Conservation (phyloP, 2,888 invertebrate genomes). For the Altica lythri region DNA sequence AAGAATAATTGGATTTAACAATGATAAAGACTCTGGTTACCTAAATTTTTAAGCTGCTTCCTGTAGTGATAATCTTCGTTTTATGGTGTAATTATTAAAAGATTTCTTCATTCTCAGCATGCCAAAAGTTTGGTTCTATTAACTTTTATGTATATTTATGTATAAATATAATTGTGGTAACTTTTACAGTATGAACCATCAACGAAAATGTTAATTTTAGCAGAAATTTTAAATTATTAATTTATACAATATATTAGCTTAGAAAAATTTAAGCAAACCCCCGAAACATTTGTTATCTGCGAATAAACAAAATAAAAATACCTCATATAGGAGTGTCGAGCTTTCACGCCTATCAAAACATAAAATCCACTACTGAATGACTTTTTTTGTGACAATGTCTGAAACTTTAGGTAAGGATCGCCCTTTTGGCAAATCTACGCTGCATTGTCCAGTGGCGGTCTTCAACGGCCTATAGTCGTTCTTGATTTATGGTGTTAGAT, state of each 20-base stretch:
- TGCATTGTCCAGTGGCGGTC: constrained; percentile 55
- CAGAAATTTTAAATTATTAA: no score
- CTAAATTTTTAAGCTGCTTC: background rate
- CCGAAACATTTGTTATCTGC: constrained; percentile 22
- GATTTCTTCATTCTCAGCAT: no score
- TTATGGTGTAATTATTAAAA: no score
- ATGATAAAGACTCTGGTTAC: constrained; percentile 1
- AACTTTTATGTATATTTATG: no score
- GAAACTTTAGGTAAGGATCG: constrained; percentile 27
- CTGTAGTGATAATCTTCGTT: background rate
- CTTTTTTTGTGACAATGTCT: constrained; percentile 35
- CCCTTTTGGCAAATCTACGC: constrained; percentile 44
- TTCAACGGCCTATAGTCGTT: constrained; percentile 47
- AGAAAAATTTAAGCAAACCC: background rate
- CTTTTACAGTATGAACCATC: no score
- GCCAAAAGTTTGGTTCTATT: no score
- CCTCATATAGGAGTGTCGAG: constrained; percentile 39
- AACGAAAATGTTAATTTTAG: no score
- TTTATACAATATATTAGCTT: no score
- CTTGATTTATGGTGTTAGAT: constrained; percentile 49
- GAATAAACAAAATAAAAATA: constrained; percentile 25
- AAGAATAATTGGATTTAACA: constrained; percentile 29
- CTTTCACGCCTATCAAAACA: constrained; percentile 49
- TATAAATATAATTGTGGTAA: no score
- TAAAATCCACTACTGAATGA: constrained; percentile 36